Evolutionary conservation across 2,888 invertebrate species (phyloP), one percentile per base, ranked within the genome.

Genomic region (Melipona beecheii): DNA sequence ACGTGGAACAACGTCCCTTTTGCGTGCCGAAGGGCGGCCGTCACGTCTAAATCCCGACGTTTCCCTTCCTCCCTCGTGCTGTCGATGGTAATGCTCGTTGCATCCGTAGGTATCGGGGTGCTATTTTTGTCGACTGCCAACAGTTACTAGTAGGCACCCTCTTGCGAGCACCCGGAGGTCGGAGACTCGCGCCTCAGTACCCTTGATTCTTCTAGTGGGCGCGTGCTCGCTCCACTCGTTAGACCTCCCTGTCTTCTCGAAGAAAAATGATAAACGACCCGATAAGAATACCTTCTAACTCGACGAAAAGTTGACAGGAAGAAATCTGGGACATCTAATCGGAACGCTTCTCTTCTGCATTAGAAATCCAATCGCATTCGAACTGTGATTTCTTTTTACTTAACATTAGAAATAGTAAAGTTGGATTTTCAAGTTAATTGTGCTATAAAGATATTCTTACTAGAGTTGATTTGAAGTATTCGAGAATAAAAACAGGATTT

Each of bases 81-180:
- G 84, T 72, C 77, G 85, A 85, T 76, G 80, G 76, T 79, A 78
- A 85, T 81, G 80, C 84, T 87, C 80, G 86, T 84, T 86, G 86
- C 84, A 81, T 81, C 81, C 83, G 81, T 85, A 85, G 84, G 83
- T 82, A 66, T 68, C 78, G 72, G 80, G 79, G 36, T 65, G 86
- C 92, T 92, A 92, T 92, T 92, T 92, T 91, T 87, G 89, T 86
- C 87, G 27, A 54, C 86, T 75, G 76, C 88, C 89, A 87, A 90
- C 86, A 88, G 87, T 87, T 86, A 86, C 87, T 87, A 86, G 87
- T 78, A 73, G 86, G 71, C 83, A 89, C 86, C 91, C 90, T 90
- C 90, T 86, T 87, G 91, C 88, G 83, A 87, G 87, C 91, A 90
- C 90, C 80, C 80, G 81, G 79, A 83, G 80, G 73, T 75, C 77